Conservation (phyloP, 1,140 invertebrate species). For the Oryzaephilus surinamensis region DNA sequence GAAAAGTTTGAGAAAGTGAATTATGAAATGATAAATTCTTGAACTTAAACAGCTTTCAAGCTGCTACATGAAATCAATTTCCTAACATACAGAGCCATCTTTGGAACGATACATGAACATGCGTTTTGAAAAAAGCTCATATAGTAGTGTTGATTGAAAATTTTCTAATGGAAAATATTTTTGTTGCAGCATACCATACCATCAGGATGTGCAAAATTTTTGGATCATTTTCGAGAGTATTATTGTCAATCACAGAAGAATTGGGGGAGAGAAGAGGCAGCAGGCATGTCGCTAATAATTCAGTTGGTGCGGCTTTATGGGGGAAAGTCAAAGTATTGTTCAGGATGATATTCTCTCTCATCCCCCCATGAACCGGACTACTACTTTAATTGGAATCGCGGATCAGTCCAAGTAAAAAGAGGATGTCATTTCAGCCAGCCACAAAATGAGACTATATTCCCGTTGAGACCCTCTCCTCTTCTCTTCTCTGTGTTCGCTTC, state of each 20-base stretch:
- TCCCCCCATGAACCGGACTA: slow-evolving; percentile 6
- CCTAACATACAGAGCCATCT: no score
- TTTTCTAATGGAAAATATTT: no score
- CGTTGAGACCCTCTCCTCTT: slow-evolving; percentile 12
- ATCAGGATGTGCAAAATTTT: no score
- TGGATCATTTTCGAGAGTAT: no score
- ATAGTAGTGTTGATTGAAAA: no score
- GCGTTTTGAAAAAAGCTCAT: no score
- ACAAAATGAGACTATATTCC: slow-evolving; percentile 21
- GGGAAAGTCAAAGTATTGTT: slow-evolving; percentile 7
- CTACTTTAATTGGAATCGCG: slow-evolving; percentile 21
- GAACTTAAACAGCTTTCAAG: no score
- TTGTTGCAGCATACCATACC: no score
- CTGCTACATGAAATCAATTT: no score
- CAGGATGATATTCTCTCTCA: slow-evolving; percentile 6
- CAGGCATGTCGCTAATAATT: slow-evolving; percentile 13
- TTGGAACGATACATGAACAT: no score
- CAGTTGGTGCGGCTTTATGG: slow-evolving; percentile 2
- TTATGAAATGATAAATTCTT: no score
- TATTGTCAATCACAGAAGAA: slow-evolving; percentile 4
- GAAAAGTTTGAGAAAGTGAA: no score
- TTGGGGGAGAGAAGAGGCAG: slow-evolving; percentile 2
- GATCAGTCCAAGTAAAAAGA: slow-evolving; percentile 22
- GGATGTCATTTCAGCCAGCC: slow-evolving; percentile 20
- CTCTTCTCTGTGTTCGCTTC: neutral